phyloP scores from a whole-genome alignment of 2,888 invertebrate species.

The Ichneumoninae sp. region DNA sequence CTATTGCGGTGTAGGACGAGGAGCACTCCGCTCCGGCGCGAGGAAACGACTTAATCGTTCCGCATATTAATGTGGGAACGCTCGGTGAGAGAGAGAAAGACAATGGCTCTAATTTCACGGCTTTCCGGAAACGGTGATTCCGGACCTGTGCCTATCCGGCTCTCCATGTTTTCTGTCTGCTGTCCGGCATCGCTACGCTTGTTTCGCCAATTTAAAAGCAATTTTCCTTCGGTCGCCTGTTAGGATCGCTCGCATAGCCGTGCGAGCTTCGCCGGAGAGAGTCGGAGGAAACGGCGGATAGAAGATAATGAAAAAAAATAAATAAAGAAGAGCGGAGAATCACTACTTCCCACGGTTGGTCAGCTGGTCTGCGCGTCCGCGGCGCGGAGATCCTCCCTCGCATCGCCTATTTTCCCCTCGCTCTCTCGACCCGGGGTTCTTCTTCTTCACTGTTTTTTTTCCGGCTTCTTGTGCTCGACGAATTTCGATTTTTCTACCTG shows the following conservation, averaged over 20 bases:
- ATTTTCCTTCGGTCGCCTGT: conserved; percentile 75
- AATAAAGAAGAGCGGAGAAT: conserved; percentile 62
- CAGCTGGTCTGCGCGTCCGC: conserved; percentile 82
- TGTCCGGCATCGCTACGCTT: conserved; percentile 66
- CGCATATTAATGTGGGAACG: conserved; percentile 72
- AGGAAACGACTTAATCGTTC: conserved; percentile 72
- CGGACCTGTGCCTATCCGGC: conserved; percentile 56
- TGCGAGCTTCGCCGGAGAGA: conserved; percentile 15
- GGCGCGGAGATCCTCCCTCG: conserved; percentile 63
- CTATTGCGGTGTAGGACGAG: conserved; percentile 27
- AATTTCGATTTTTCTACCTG: conserved; percentile 82
- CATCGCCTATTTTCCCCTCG: conserved; percentile 65
- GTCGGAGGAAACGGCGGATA: conserved; percentile 44
- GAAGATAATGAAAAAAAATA: conserved; percentile 41
- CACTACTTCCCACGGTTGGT: conserved; percentile 83
- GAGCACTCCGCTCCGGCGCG: conserved; percentile 31
- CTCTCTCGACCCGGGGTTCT: conserved; percentile 27
- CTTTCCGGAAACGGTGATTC: conserved; percentile 73
- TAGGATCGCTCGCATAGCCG: conserved; percentile 15
- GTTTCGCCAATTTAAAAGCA: conserved; percentile 81
- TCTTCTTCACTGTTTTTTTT: conserved; percentile 54
- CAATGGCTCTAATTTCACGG: conserved; percentile 73
- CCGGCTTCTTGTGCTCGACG: conserved; percentile 48
- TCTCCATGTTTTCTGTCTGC: conserved; percentile 43
- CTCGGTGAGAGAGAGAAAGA: conserved; percentile 62